phyloP scores from a whole-genome alignment of 2,888 invertebrate genomes.

The Athetis lepigone region DNA sequence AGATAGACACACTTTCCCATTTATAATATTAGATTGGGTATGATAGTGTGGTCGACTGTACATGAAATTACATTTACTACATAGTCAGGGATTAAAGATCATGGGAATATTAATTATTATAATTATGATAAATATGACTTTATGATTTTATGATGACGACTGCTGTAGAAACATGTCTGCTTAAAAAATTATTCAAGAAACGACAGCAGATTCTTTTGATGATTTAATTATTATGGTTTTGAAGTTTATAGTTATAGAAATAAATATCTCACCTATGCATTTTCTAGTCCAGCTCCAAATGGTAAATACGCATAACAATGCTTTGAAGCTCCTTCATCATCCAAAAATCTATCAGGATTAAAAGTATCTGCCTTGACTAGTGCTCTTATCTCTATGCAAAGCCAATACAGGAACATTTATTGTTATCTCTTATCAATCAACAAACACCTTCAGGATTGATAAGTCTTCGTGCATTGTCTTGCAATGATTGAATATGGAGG shows the following conservation, averaged over 20 bases:
- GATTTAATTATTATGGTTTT: not conserved
- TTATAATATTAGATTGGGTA: too few species aligned
- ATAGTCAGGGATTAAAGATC: constrained; percentile 27
- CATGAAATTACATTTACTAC: not conserved
- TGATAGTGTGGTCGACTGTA: too few species aligned
- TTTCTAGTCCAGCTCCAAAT: constrained; percentile 85
- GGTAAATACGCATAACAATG: constrained; percentile 80
- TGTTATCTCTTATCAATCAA: constrained; percentile 81
- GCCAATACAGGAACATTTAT: constrained; percentile 82
- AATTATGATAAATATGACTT: too few species aligned
- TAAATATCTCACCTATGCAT: constrained; percentile 81
- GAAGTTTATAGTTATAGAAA: not conserved
- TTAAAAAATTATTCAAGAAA: not conserved
- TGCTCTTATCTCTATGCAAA: constrained; percentile 80
- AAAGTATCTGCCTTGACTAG: constrained; percentile 78
- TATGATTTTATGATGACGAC: constrained; percentile 1
- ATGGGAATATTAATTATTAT: constrained; percentile 38
- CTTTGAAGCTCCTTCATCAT: constrained; percentile 67
- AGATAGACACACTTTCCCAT: too few species aligned
- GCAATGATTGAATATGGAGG: constrained; percentile 82
- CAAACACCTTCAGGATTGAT: constrained; percentile 78
- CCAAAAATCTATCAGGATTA: constrained; percentile 82
- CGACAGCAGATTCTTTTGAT: not conserved
- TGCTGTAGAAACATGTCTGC: not conserved
- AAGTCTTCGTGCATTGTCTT: constrained; percentile 81